Percentiles rank a stretch among this genome's conserved stretches.
Evolutionary conservation across 2,888 invertebrate species (phyloP).

Genomic region (Philaethria dido): DNA sequence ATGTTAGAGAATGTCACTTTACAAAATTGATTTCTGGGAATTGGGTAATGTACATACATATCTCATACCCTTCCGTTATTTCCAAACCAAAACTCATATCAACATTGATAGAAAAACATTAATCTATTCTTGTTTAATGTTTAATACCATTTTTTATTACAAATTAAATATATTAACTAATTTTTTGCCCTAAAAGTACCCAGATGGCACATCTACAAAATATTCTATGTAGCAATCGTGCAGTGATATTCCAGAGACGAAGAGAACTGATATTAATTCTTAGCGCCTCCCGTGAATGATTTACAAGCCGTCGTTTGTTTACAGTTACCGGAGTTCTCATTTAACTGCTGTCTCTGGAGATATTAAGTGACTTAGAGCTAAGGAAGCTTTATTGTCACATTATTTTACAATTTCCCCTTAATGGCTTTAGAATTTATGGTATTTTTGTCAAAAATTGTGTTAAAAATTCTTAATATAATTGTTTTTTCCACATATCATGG

Average conservation of each 20-base stretch:
- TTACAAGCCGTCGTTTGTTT: slow-evolving; percentile 50
- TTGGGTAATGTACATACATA: too few species aligned
- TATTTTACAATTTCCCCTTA: slow-evolving; percentile 13
- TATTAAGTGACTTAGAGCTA: slow-evolving; percentile 9
- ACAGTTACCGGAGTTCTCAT: slow-evolving; percentile 42
- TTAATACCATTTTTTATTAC: too few species aligned
- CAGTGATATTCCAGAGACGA: slow-evolving; percentile 52
- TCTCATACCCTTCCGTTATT: too few species aligned
- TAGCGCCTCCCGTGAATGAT: slow-evolving; percentile 51
- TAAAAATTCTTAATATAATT: too few species aligned
- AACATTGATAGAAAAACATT: too few species aligned
- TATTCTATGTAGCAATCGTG: slow-evolving; percentile 9
- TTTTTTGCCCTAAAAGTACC: too few species aligned
- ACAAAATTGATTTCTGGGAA: too few species aligned
- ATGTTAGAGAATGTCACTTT: too few species aligned
- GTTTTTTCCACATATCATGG: too few species aligned
- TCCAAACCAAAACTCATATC: too few species aligned
- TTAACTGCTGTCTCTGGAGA: slow-evolving; percentile 16
- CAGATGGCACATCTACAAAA: neutral
- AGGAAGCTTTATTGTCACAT: slow-evolving; percentile 19
- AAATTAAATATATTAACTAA: too few species aligned
- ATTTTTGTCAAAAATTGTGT: neutral
- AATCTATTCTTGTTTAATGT: too few species aligned
- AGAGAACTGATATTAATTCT: slow-evolving; percentile 74
- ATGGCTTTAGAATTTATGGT: neutral